A percentile compares a stretch with the other conserved stretches of the same genome.
These are phyloP conservation scores for Patella caerulea DNA, from an alignment of 2,888 invertebrate species.

Conservation along the genomic window DNA sequence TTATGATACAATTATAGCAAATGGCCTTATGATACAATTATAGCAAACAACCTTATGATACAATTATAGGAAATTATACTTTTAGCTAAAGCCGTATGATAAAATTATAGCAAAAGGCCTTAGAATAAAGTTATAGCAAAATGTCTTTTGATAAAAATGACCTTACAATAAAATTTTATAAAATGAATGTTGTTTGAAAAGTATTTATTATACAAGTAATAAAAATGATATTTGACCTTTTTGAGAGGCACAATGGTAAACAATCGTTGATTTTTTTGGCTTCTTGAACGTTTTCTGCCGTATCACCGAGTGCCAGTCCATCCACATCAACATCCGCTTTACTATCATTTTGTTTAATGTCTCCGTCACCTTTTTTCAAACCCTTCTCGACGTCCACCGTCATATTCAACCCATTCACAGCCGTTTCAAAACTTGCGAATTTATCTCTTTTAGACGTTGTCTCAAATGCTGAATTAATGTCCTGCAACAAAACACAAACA, in stretches of 20 bases:
- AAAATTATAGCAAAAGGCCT: too few relatives aligned
- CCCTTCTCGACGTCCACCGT: constrained; percentile 17
- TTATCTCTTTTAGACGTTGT: constrained; percentile 44
- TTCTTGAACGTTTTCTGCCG: constrained; percentile 45
- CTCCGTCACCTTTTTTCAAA: not conserved
- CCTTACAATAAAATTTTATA: too few relatives aligned
- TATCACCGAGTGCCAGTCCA: constrained; percentile 51
- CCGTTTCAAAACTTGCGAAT: constrained; percentile 48
- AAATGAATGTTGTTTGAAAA: too few relatives aligned
- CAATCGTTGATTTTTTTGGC: constrained; percentile 48
- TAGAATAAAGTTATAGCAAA: too few relatives aligned
- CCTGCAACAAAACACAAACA: constrained; percentile 15
- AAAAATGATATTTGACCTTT: constrained; percentile 28
- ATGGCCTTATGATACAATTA: too few relatives aligned
- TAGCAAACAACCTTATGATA: too few relatives aligned
- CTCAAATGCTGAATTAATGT: constrained; percentile 47
- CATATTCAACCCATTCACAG: constrained; percentile 24
- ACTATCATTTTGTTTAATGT: constrained; percentile 8
- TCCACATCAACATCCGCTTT: constrained; percentile 36
- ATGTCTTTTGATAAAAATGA: too few relatives aligned
- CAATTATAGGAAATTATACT: too few relatives aligned
- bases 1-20: too few relatives aligned
- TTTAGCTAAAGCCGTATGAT: too few relatives aligned
- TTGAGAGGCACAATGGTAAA: constrained; percentile 42
- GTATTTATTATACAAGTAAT: too few relatives aligned